Percentiles rank a stretch among this genome's conserved stretches.
Evolutionary conservation across 2,888 invertebrate species (phyloP).

Genomic region (Caenorhabditis japonica): DNA sequence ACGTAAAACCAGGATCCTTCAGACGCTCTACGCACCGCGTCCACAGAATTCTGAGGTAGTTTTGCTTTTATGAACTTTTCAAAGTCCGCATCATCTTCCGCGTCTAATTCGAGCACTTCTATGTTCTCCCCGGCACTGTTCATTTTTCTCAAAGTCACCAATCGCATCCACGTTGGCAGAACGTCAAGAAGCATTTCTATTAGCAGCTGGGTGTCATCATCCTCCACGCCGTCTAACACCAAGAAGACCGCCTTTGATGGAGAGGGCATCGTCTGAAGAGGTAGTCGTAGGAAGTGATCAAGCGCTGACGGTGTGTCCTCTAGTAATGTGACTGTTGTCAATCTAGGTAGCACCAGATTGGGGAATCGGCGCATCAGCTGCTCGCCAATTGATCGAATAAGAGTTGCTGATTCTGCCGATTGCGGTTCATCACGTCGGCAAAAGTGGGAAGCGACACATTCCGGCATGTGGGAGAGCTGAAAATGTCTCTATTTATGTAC

Average conservation of each 20-base stretch:
- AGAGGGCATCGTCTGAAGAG: slow-evolving; percentile 59
- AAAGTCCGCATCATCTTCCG: slow-evolving; percentile 45
- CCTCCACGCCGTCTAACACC: slow-evolving; percentile 54
- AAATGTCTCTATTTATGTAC: slow-evolving; percentile 21
- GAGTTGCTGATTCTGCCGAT: slow-evolving; percentile 60
- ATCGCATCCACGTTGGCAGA: slow-evolving; percentile 60
- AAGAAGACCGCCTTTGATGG: slow-evolving; percentile 57
- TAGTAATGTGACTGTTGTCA: slow-evolving; percentile 61
- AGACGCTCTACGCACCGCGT: slow-evolving; percentile 47
- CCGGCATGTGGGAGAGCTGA: slow-evolving; percentile 58
- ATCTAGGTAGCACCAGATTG: slow-evolving; percentile 62
- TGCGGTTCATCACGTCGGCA: slow-evolving; percentile 57
- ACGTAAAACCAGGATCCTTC: slow-evolving; percentile 66
- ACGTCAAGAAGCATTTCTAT: slow-evolving; percentile 40
- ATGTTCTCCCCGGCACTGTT: not conserved
- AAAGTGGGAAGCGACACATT: slow-evolving; percentile 62
- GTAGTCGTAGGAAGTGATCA: slow-evolving; percentile 56
- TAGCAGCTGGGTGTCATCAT: slow-evolving; percentile 32
- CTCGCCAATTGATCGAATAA: slow-evolving; percentile 57
- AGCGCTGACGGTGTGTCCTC: slow-evolving; percentile 54
- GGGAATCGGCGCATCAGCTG: slow-evolving; percentile 59
- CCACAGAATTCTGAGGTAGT: slow-evolving; percentile 53
- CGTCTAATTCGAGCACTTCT: slow-evolving; percentile 47
- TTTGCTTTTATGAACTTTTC: slow-evolving; percentile 52
- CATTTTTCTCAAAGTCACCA: slow-evolving; percentile 23